Evolutionary conservation across 2,797 vertebrate genomes (phyloP).

Genomic region (Poeciliopsis presidionis): DNA sequence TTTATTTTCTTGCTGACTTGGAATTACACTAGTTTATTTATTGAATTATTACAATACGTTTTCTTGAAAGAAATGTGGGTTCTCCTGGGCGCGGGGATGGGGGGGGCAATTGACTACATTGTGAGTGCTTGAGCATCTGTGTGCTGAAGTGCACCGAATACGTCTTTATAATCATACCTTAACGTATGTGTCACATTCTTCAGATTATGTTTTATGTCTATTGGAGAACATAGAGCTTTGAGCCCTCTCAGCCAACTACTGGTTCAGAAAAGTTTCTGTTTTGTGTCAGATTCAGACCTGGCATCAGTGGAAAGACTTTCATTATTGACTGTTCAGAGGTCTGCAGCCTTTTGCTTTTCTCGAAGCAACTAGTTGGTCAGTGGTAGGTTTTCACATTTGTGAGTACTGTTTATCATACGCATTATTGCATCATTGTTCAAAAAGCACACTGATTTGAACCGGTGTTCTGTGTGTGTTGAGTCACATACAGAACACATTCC

Average conservation of each 20-base stretch:
- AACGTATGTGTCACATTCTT: slow-evolving; percentile 54
- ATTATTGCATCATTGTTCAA: background rate
- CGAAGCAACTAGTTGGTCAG: background rate
- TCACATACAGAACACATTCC: background rate
- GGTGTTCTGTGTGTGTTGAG: no score
- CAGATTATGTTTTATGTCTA: slow-evolving; percentile 56
- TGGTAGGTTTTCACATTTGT: background rate
- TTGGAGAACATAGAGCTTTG: slow-evolving; percentile 24
- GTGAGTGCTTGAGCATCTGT: slow-evolving; percentile 60
- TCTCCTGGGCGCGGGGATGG: slow-evolving; percentile 44
- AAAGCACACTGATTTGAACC: background rate
- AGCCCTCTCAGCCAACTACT: slow-evolving; percentile 7
- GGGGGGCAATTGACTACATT: slow-evolving; percentile 53
- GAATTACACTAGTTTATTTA: slow-evolving; percentile 76
- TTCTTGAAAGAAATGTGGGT: slow-evolving; percentile 43
- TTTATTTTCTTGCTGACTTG: slow-evolving; percentile 65
- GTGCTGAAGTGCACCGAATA: slow-evolving; percentile 46
- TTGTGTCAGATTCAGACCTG: background rate
- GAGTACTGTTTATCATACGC: background rate
- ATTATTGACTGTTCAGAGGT: background rate
- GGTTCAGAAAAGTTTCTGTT: slow-evolving; percentile 16
- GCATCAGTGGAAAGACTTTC: background rate
- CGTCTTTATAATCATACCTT: slow-evolving; percentile 54
- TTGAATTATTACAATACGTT: slow-evolving; percentile 74
- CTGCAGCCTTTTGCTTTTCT: background rate